Percentiles rank a stretch among this genome's conserved stretches.
Evolutionary conservation across 2,888 invertebrate genomes (phyloP).

Genomic region (Coelogynopora nodosa): DNA sequence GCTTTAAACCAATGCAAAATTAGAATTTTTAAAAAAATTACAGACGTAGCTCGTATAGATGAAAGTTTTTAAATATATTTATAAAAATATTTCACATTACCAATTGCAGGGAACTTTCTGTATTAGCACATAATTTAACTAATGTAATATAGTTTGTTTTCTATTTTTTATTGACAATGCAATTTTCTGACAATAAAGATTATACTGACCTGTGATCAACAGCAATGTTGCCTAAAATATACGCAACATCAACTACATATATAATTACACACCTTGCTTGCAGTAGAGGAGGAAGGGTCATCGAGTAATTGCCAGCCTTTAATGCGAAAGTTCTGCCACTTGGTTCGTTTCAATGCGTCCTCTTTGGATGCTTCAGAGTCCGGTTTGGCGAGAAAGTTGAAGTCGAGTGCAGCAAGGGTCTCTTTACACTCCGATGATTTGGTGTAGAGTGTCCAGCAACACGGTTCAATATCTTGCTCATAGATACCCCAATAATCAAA

Average conservation of each 20-base stretch:
- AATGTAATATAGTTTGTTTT: neutral
- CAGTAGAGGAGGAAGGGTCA: slow-evolving; percentile 55
- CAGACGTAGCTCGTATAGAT: no score
- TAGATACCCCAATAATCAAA: slow-evolving; percentile 59
- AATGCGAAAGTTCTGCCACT: slow-evolving; percentile 51
- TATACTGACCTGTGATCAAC: no score
- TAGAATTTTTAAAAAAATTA: no score
- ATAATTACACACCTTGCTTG: slow-evolving; percentile 53
- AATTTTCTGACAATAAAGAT: slow-evolving; percentile 55
- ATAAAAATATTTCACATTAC: no score
- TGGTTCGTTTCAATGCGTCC: slow-evolving; percentile 52
- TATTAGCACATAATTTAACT: no score
- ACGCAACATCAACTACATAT: no score
- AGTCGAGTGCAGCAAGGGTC: slow-evolving; percentile 57
- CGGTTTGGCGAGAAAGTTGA: slow-evolving; percentile 54
- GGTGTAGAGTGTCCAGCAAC: slow-evolving; percentile 60
- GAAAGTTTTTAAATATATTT: no score
- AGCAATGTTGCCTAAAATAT: no score
- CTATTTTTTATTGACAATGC: neutral
- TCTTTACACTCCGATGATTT: slow-evolving; percentile 58
- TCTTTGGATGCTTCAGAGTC: slow-evolving; percentile 50
- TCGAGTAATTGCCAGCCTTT: slow-evolving; percentile 57
- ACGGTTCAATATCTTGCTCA: slow-evolving; percentile 59
- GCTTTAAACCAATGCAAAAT: no score
- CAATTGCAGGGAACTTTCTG: no score